phyloP scores from a whole-genome alignment of 2,113 vertebrate genomes.

The Vicugna pacos region DNA sequence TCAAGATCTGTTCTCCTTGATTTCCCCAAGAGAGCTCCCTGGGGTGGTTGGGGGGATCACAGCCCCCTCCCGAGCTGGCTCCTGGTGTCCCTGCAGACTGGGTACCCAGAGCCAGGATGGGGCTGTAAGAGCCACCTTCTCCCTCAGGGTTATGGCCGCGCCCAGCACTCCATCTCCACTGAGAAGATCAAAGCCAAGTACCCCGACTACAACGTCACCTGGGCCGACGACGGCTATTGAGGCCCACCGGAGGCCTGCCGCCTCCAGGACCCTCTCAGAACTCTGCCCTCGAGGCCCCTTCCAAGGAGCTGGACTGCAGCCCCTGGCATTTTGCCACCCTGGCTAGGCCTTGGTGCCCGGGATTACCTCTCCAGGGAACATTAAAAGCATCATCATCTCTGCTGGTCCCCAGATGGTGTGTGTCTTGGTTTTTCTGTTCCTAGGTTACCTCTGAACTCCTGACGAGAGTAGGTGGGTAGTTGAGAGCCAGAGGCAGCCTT shows the following conservation, averaged over 20 bases:
- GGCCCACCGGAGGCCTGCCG: rapidly evolving
- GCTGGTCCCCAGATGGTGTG: background rate
- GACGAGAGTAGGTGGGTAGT: background rate
- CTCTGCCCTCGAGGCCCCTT: rapidly evolving
- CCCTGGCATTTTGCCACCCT: background rate
- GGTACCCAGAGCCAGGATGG: background rate
- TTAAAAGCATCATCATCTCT: conserved; percentile 35
- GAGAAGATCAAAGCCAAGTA: conserved; percentile 93
- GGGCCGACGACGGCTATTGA: conserved; percentile 97
- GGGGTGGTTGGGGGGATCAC: too few relatives aligned
- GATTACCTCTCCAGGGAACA: background rate
- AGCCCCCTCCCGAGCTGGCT: background rate
- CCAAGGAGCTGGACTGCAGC: rapidly evolving
- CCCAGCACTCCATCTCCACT: conserved; percentile 92
- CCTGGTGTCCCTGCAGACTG: background rate
- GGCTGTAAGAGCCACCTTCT: background rate
- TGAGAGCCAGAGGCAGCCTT: background rate
- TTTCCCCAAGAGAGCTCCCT: background rate
- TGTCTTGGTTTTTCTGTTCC: background rate
- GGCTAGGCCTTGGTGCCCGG: rapidly evolving
- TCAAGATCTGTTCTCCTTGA: background rate
- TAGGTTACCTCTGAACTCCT: background rate
- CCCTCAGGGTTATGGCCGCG: conserved; percentile 94
- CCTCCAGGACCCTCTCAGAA: rapidly evolving
- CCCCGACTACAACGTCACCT: conserved; percentile 94